Base-by-base conservation (phyloP, 1,140 invertebrate genomes). In the Alviniconcha marisindica region DNA sequence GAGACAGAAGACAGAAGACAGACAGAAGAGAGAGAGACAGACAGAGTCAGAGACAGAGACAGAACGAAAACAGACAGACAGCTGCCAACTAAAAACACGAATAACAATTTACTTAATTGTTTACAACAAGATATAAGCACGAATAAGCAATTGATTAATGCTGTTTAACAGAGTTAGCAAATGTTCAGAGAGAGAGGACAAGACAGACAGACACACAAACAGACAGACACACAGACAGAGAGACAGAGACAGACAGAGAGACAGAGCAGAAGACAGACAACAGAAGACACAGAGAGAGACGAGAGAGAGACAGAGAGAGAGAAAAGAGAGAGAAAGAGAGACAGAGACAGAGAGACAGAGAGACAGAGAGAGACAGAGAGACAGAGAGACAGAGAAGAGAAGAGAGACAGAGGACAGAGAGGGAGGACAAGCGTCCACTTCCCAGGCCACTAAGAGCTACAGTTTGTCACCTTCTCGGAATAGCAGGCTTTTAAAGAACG, bases 211-310 rank as follows among this genome's bases (percentile, higher is more conserved):
- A 42, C 2, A 76, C n/a, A 42, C 3, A 76, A n/a, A 76, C 3
- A 76, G 40, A 76, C 36, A 81, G 31, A 66, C 15, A 69, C 1
- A 44, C 31, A 66, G 60, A 42, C 38, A 81, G 79, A 82, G 80
- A 31, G 63, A 82, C 15, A 82, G 63, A 48, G 44, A 44, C 3
- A 44, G 80, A 73, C 63, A 73, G 66, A 73, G 69, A 82, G 80
- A 82, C 24, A 73, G 42, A 31, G 31, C 40, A 69, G 63, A 69
- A 42, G 36, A 76, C 48, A 76, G 40, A 56, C 0, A 83, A 54
- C 36, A 36, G 28, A 28, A 66, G 10, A 40, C 31, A n/a, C 7
- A 82, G 73, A 31, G 42, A 7, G 24, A 48, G 48, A 56, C 14
- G 31, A 28, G 44, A 56, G 4, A n/a, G 36, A 31, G 44, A 42